Evolutionary conservation across 2,113 vertebrate genomes (phyloP), one percentile per base, ranked within the genome.

Genomic region (Bujurquina vittata): DNA sequence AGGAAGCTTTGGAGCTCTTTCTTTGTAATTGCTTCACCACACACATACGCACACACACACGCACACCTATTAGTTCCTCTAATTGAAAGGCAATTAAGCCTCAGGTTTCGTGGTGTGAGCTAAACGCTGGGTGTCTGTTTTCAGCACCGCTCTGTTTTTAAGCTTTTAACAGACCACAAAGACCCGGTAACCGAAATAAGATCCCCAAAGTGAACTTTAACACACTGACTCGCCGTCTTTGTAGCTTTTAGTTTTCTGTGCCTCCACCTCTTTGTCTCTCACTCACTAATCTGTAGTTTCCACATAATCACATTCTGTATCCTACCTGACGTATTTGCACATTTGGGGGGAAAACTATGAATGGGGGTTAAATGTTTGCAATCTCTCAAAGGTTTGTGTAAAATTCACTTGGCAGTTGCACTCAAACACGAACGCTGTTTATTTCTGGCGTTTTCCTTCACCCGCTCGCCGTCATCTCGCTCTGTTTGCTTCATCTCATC

Each of bases 11-110:
- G 85, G 33, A 83, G 77, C 77, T 83, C 17, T 77, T 80, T 87
- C 59, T 85, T 85, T 60, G 67, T 90, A 91, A 88, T 80, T 80
- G 18, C 83, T 79, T 78, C 62, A 29, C 54, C 62, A 40, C 63
- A 56, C 88, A 78, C 65, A 82, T 49, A 37, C 5, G 9, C 35
- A 58, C 74, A 69, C 77, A 72, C 79, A 62, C 65, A 33, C 54
- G 75, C 58, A 77, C 52, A 72, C 83, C 87, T 89, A 92, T 94
- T 92, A 94, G 93, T 92, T 86, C 87, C 83, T 89, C 91, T 95
- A 94, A 95, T 94, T 94, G 94, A 95, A 95, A 92, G 93, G 89
- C 94, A 92, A 95, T 96, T 95, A 94, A 92, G 91, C 87, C 79
- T 94, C 93, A 84, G 88, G 93, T 95, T 95, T 92, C 89, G 82